Conservation (phyloP, 2,888 invertebrate genomes). For the Globia sparganii region DNA sequence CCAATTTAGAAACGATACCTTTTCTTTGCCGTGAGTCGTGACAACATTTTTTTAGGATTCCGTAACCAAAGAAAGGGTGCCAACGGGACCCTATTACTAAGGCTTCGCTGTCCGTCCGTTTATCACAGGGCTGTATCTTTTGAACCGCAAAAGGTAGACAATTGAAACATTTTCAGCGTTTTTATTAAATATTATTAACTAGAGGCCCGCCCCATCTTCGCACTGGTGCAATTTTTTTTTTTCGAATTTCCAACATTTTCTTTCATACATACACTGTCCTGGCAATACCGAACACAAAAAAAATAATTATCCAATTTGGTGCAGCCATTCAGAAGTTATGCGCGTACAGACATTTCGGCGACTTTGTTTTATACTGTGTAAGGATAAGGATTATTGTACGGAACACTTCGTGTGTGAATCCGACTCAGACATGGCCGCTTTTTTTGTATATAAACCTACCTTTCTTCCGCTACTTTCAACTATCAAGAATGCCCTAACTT, state of each 20-base stretch:
- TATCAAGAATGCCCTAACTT: constrained; percentile 12
- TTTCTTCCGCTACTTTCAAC: constrained; percentile 16
- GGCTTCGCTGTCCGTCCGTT: not conserved
- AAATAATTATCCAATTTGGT: no score
- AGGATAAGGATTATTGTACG: no score
- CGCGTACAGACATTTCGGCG: no score
- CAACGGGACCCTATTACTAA: not conserved
- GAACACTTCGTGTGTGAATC: not conserved
- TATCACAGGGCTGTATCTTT: not conserved
- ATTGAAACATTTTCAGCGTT: not conserved
- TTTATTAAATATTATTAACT: no score
- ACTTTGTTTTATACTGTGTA: no score
- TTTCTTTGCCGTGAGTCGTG: constrained; percentile 6
- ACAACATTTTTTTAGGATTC: not conserved
- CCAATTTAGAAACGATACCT: constrained; percentile 31
- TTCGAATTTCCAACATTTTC: no score
- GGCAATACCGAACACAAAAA: no score
- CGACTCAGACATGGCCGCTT: not conserved
- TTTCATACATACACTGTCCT: no score
- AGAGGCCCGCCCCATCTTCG: no score
- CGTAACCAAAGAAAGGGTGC: not conserved
- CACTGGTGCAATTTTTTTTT: no score
- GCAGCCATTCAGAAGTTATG: no score
- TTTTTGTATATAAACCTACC: not conserved
- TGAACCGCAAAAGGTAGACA: not conserved